These are phyloP conservation scores for Sinocyclocheilus rhinocerous DNA, from an alignment of 2,113 vertebrate species.

Conservation along the genomic window DNA sequence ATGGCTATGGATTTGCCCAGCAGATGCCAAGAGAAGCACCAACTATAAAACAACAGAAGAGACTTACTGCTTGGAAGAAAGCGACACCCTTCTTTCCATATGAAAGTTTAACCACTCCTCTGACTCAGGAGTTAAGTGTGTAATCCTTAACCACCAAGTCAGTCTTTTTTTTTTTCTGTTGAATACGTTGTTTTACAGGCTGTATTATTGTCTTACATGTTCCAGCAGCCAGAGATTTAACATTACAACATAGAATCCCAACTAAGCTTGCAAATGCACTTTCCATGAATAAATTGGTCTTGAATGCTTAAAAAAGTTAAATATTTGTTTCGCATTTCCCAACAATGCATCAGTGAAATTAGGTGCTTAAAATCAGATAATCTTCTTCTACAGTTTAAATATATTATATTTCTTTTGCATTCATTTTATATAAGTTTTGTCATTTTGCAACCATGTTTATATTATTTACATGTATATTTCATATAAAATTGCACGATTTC, in stretches of 20 bases:
- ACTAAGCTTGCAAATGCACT: neutral
- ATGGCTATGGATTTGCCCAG: slow-evolving; percentile 61
- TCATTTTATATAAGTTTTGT: neutral
- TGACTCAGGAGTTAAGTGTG: slow-evolving; percentile 1
- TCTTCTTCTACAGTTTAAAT: neutral
- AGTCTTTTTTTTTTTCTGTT: neutral
- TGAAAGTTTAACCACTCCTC: slow-evolving; percentile 38
- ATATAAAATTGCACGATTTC: neutral
- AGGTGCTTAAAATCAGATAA: too few relatives aligned
- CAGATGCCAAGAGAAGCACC: slow-evolving; percentile 66
- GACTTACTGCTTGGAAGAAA: slow-evolving; percentile 16
- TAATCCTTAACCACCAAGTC: slow-evolving; percentile 2
- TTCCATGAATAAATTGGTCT: neutral
- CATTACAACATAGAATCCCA: neutral
- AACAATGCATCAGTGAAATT: neutral
- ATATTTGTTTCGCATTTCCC: neutral
- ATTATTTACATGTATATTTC: neutral
- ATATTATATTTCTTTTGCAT: neutral
- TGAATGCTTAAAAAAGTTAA: neutral
- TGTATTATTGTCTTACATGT: neutral
- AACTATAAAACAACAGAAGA: slow-evolving; percentile 60
- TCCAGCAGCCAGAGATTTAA: neutral
- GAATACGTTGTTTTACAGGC: neutral
- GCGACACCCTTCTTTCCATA: slow-evolving; percentile 23
- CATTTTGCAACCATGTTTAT: neutral